A percentile compares a stretch with the other conserved stretches of the same genome.
phyloP scores from a whole-genome alignment of 1,140 invertebrate species.

The Leptoteleia sp. region DNA sequence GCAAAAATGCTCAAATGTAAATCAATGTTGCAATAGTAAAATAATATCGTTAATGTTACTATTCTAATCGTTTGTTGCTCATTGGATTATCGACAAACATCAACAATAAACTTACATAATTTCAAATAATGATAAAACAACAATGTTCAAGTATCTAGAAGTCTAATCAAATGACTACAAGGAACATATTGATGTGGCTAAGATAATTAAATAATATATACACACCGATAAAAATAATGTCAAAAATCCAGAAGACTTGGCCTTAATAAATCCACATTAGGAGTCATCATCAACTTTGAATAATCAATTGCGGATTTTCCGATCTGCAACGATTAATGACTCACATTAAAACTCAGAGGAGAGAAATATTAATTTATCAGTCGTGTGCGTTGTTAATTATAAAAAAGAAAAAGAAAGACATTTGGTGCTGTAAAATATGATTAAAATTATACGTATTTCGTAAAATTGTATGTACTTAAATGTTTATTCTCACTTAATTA shows the following conservation, averaged over 20 bases:
- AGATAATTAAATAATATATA: constrained; percentile 51
- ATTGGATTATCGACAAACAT: neutral
- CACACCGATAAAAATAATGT: constrained; percentile 62
- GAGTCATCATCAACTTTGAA: constrained; percentile 46
- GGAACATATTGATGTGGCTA: constrained; percentile 44
- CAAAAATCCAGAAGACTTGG: constrained; percentile 56
- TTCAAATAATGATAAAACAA: constrained; percentile 4
- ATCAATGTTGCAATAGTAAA: constrained; percentile 3
- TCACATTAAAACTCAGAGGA: constrained; percentile 40
- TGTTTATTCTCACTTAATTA: neutral
- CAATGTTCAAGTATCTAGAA: constrained; percentile 9
- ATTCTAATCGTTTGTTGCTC: neutral
- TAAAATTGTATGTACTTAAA: no score
- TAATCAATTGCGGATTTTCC: constrained; percentile 57
- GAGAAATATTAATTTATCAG: constrained; percentile 7
- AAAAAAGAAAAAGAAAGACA: neutral
- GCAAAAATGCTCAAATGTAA: constrained; percentile 20
- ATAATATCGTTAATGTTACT: constrained; percentile 5
- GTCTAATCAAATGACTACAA: constrained; percentile 41
- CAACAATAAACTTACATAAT: neutral
- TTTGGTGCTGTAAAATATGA: constrained; percentile 5
- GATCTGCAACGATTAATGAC: constrained; percentile 59
- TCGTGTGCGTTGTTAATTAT: constrained; percentile 9
- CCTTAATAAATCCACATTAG: constrained; percentile 45
- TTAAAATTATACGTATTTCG: no score